A percentile compares a stretch with the other conserved stretches of the same genome.
Conservation (phyloP, 1,140 invertebrate genomes). For the Lanistes nyassanus region DNA sequence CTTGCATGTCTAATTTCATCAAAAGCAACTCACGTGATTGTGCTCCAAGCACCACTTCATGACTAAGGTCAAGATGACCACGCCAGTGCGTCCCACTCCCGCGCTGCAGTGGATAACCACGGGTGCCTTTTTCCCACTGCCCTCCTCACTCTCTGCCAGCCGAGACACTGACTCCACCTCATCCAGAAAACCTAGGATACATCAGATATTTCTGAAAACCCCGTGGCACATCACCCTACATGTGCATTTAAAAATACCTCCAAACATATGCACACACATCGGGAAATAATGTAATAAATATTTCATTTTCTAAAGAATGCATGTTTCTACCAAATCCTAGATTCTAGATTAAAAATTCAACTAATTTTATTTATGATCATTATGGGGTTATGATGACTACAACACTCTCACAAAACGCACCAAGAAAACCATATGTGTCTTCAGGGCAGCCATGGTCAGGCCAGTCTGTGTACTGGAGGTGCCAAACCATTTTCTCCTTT, state of each 20-base stretch:
- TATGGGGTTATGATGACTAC: no score
- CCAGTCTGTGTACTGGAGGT: conserved; percentile 84
- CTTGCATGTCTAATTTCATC: no score
- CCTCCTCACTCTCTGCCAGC: conserved; percentile 71
- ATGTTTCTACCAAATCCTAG: background rate
- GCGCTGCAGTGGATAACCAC: conserved; percentile 96
- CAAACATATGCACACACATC: no score
- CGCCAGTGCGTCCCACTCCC: conserved; percentile 95
- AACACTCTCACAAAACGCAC: no score
- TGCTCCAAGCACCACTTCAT: conserved; percentile 87
- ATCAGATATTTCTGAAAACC: no score
- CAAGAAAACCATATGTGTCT: conserved; percentile 75
- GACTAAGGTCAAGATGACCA: conserved; percentile 93
- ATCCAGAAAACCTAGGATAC: conserved; percentile 87
- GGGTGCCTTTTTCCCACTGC: conserved; percentile 80
- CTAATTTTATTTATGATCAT: no score
- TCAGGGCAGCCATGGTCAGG: conserved; percentile 77
- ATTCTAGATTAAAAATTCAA: no score
- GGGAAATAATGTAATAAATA: no score
- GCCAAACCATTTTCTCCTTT: conserved; percentile 77
- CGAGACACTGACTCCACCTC: conserved; percentile 85
- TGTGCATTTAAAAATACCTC: no score
- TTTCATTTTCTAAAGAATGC: no score
- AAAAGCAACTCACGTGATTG: conserved; percentile 76
- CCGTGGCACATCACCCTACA: no score